Evolutionary conservation across 2,797 vertebrate genomes (phyloP), one percentile per base, ranked within the genome.

Genomic region (Geotrypetes seraphini): DNA sequence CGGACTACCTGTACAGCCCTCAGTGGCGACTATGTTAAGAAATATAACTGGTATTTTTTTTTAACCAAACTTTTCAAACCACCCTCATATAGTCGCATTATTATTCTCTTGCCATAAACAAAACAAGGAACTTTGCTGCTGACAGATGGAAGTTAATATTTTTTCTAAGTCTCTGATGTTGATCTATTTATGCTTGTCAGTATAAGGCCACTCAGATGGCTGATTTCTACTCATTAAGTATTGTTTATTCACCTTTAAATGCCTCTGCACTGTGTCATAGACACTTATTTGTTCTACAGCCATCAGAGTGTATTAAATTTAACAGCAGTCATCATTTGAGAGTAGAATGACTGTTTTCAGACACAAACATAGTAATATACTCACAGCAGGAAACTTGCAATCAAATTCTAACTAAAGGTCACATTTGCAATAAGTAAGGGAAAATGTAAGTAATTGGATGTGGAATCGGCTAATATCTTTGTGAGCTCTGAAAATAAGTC

Each of bases 351-450:
- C 56, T 73, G 8, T 54, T 62, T 64, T 52, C 50, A 54, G 64
- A 60, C 41, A 39, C 61, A 56, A 39, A 66, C 39, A 59, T 62
- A 51, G 63, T 66, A 66, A 57, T 60, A 62, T 54, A 54, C 72
- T 77, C 83, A 67, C 81, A 79, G 76, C 77, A 54, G 80, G 81
- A 86, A 86, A 85, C 86, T 81, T 73, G 79, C 83, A 87, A 86
- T 96, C 88, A 90, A 83, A 79, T 77, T 78, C 76, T 71, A 83
- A 73, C 76, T 65, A 96, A 96, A 97, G 94, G 94, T 97, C 94
- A 96, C 90, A 93, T 96, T 95, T 93, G 90, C 91, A 90, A 92
- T 87, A 88, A 89, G 82, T 85, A 68, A 69, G 57, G 66, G 74
- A 76, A 85, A 81, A 75, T 63, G 73, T 71, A 84, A 83, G 89